phyloP scores from a whole-genome alignment of 2,888 invertebrate genomes.

The Sphaeridia pumilis region DNA sequence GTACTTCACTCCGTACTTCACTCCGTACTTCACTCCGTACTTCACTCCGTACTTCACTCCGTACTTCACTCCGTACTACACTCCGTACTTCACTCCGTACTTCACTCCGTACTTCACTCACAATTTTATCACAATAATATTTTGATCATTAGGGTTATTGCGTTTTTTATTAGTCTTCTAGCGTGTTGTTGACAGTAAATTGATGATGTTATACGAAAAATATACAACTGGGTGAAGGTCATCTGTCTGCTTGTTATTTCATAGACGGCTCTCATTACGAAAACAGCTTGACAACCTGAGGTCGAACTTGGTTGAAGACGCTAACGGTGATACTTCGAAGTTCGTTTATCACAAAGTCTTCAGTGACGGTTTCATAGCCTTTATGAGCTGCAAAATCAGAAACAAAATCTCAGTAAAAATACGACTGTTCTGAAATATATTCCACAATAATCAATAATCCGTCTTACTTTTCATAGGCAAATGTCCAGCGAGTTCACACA shows the following conservation, averaged over 20 bases:
- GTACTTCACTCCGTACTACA: neutral
- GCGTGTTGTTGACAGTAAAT: neutral
- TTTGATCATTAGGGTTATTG: neutral
- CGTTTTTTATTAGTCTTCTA: neutral
- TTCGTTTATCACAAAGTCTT: constrained; percentile 34
- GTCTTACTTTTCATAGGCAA: constrained; percentile 55
- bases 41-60: neutral
- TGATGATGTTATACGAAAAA: no score
- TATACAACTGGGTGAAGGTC: no score
- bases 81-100: neutral
- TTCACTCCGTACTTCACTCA: neutral
- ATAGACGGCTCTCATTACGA: neutral
- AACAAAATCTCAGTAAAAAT: constrained; percentile 9
- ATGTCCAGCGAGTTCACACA: constrained; percentile 65
- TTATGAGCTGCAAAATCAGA: constrained; percentile 32
- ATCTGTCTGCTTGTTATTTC: no score
- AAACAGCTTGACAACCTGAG: constrained; percentile 3
- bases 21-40: neutral
- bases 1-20: neutral
- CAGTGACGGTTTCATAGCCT: constrained; percentile 36
- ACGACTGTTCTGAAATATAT: no score
- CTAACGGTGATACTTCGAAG: constrained; percentile 36
- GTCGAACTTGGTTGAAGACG: constrained; percentile 32
- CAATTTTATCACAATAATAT: neutral
- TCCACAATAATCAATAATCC: constrained; percentile 2